Conservation (phyloP, 2,797 vertebrate species). For the Lepilemur septentrionalis region DNA sequence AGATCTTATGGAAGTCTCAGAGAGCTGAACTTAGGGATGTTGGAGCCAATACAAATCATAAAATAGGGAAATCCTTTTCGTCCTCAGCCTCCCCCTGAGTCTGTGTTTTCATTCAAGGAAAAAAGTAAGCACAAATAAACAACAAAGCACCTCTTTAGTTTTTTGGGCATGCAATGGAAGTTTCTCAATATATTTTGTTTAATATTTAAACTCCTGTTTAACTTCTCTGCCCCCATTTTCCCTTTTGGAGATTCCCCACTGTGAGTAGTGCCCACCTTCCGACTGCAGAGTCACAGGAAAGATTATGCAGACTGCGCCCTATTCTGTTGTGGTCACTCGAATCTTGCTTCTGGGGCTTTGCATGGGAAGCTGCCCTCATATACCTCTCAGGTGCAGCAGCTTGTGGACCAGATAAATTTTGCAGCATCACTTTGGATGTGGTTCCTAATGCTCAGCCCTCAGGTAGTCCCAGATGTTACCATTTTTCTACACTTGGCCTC, state of each 20-base stretch:
- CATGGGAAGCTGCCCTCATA: not conserved
- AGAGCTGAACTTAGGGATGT: not conserved
- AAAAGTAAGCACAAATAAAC: not conserved
- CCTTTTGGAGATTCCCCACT: not conserved
- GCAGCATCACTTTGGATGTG: not conserved
- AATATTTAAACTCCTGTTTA: not conserved
- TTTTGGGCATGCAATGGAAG: not conserved
- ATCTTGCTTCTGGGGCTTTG: not conserved
- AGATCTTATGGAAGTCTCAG: not conserved
- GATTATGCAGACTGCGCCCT: not conserved
- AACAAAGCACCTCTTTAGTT: not conserved
- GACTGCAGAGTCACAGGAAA: not conserved
- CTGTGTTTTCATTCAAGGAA: not conserved
- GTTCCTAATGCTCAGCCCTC: not conserved
- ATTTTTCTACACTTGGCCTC: not conserved
- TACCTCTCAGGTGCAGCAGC: not conserved
- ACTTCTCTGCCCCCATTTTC: not conserved
- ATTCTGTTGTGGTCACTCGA: not conserved
- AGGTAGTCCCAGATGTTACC: not conserved
- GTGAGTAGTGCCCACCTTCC: not conserved
- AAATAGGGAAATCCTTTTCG: not conserved
- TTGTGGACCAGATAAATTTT: not conserved
- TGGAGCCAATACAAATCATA: not conserved
- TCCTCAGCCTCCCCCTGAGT: not conserved
- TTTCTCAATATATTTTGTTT: not conserved